A percentile compares a stretch with the other conserved stretches of the same genome.
Evolutionary conservation across 2,888 invertebrate genomes (phyloP).

Genomic region (Sarcophaga carnaria): DNA sequence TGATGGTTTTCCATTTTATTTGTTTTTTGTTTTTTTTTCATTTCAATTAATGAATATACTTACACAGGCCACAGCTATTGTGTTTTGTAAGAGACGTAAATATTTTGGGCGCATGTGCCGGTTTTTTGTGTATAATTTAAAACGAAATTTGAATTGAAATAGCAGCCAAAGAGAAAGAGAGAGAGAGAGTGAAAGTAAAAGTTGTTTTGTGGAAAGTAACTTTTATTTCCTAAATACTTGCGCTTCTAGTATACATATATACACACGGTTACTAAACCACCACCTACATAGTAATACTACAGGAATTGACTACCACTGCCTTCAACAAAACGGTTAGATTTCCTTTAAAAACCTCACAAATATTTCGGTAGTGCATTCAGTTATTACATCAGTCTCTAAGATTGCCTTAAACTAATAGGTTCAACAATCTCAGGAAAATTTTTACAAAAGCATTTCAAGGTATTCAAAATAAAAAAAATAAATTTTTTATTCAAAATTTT

Average conservation of each 20-base stretch:
- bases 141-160: background rate
- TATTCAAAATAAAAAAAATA: constrained; percentile 1
- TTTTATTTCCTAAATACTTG: background rate
- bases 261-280: background rate
- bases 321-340: background rate
- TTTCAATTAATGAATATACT: constrained; percentile 11
- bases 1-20: no score
- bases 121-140: constrained; percentile 35
- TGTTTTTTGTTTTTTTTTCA: no score
- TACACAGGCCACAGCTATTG: background rate
- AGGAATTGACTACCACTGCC: no score
- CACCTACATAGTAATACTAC: constrained; percentile 3
- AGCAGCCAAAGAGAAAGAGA: background rate
- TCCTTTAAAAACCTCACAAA: background rate
- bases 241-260: background rate
- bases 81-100: constrained; percentile 1
- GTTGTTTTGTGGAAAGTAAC: constrained; percentile 13
- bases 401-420: constrained; percentile 37
- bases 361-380: background rate
- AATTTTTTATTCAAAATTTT: background rate
- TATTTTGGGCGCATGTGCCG: constrained; percentile 64
- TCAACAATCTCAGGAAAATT: constrained; percentile 1
- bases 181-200: constrained; percentile 49
- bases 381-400: constrained; percentile 43
- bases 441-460: background rate